Evolutionary conservation across 2,888 invertebrate genomes (phyloP).

Genomic region (Hydriomena furcata): DNA sequence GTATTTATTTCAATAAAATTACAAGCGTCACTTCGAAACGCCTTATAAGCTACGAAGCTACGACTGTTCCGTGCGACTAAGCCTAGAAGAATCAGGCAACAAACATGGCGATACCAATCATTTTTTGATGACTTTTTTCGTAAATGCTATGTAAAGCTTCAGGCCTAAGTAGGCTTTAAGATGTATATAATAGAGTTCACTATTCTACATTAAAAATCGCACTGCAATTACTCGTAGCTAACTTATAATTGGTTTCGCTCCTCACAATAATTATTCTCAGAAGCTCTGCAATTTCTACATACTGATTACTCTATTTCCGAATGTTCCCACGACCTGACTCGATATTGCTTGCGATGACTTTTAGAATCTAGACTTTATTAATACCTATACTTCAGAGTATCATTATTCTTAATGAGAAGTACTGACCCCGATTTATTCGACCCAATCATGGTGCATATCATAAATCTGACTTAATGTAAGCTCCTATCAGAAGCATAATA

Average conservation of each 20-base stretch:
- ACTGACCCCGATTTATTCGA: conserved; percentile 22
- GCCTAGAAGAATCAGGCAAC: no score
- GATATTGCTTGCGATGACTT: conserved; percentile 11
- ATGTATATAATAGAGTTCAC: not conserved
- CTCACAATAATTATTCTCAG: conserved; percentile 6
- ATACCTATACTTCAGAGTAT: conserved; percentile 13
- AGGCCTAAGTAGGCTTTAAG: no score
- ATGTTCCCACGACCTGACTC: conserved; percentile 19
- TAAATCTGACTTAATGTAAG: conserved; percentile 25
- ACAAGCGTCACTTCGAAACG: no score
- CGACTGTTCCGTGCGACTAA: no score
- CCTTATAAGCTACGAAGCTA: no score
- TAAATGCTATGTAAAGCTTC: no score
- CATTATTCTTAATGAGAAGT: conserved; percentile 23
- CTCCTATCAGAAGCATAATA: conserved; percentile 6
- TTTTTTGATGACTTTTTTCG: no score
- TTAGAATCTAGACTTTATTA: conserved; percentile 18
- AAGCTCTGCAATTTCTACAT: conserved; percentile 9
- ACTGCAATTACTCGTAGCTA: not conserved
- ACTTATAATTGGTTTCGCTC: conserved; percentile 11
- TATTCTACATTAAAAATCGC: not conserved
- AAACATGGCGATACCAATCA: no score
- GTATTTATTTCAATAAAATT: no score
- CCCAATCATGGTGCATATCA: conserved; percentile 29
- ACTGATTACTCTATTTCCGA: conserved; percentile 24